Conservation (phyloP, 1,140 invertebrate species). For the Stratiolaelaps scimitus region DNA sequence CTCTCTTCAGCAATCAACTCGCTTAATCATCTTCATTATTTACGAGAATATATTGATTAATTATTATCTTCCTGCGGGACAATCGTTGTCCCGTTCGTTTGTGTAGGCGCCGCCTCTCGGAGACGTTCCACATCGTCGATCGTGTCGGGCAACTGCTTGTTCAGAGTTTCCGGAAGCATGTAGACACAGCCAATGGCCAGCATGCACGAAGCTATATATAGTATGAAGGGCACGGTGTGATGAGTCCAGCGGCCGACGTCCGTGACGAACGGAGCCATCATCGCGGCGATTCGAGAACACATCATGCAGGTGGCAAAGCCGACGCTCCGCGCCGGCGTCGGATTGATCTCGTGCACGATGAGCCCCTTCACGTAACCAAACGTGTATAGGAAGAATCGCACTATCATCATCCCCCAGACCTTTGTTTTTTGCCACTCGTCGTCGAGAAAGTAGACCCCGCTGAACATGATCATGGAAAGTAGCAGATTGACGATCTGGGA, state of each 20-base stretch:
- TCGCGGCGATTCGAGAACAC: background rate
- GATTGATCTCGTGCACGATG: constrained; percentile 20
- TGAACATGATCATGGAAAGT: background rate
- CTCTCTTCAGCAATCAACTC: too few species aligned
- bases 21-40: too few species aligned
- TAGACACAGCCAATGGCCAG: too few species aligned
- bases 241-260: constrained; percentile 5
- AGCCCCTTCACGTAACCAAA: background rate
- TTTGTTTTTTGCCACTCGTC: background rate
- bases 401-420: background rate
- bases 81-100: too few species aligned
- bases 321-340: constrained; percentile 6
- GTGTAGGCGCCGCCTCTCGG: background rate
- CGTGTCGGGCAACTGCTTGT: background rate
- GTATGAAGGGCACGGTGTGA: background rate
- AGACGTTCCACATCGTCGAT: constrained; percentile 1
- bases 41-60: too few species aligned
- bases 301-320: background rate
- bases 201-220: too few species aligned
- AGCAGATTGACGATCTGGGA: background rate
- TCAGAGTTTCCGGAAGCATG: background rate
- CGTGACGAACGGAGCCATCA: background rate
- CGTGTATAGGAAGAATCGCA: constrained; percentile 18
- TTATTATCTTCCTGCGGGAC: too few species aligned
- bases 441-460: background rate